phyloP scores from a whole-genome alignment of 2,797 vertebrate genomes.

The Amniataba percoides region DNA sequence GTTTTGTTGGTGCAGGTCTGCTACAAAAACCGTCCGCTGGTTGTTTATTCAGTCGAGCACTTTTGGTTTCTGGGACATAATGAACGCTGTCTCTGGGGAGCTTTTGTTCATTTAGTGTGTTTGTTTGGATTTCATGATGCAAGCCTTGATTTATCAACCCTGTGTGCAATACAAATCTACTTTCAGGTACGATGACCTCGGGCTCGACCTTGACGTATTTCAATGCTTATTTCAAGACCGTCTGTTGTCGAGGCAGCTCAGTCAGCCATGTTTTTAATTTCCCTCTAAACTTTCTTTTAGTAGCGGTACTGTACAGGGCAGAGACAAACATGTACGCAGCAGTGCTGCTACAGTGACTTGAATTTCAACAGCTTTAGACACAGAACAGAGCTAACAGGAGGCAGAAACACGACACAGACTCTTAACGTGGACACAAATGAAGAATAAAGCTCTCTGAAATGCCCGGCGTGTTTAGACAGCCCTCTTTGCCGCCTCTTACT shows the following conservation, averaged over 20 bases:
- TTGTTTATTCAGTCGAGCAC: too few species aligned
- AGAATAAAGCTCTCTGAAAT: slow-evolving; percentile 3
- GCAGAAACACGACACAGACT: neutral
- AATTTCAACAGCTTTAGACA: slow-evolving; percentile 26
- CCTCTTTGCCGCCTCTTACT: neutral
- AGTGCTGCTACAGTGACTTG: slow-evolving; percentile 1
- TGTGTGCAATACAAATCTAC: too few species aligned
- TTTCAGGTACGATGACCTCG: too few species aligned
- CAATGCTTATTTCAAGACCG: slow-evolving; percentile 8
- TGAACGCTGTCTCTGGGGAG: too few species aligned
- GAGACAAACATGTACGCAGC: neutral
- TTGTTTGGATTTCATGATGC: too few species aligned
- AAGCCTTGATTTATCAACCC: too few species aligned
- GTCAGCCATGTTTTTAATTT: slow-evolving; percentile 6
- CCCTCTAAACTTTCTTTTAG: slow-evolving; percentile 3
- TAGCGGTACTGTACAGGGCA: neutral
- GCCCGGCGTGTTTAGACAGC: neutral
- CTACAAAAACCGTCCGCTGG: too few species aligned
- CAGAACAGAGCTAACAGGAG: slow-evolving; percentile 6
- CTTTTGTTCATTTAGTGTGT: too few species aligned
- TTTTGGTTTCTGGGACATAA: too few species aligned
- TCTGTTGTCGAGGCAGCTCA: slow-evolving; percentile 14
- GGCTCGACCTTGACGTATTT: slow-evolving; percentile 26
- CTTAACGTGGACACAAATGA: neutral
- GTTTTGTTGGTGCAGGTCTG: too few species aligned